Conservation (phyloP, 2,113 vertebrate species). For the Tor tambroides region DNA sequence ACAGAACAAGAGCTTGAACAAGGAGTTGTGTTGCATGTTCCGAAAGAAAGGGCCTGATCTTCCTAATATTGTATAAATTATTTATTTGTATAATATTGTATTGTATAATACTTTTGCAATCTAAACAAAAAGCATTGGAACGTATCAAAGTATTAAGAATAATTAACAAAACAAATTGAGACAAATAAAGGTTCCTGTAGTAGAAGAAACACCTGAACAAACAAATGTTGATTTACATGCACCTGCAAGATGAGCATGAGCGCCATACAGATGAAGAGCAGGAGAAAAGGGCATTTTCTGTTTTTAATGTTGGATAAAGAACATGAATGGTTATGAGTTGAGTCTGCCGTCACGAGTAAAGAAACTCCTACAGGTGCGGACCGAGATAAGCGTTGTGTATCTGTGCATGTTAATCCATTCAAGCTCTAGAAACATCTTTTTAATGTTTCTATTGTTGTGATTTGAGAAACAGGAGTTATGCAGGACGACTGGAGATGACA, state of each 20-base stretch:
- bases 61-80: no score
- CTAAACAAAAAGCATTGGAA: not conserved
- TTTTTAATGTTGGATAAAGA: not conserved
- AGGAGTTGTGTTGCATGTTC: no score
- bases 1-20: no score
- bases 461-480: not conserved
- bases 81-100: no score
- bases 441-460: not conserved
- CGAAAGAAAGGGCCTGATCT: no score
- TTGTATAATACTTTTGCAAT: no score
- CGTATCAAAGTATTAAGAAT: not conserved
- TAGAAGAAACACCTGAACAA: not conserved
- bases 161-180: not conserved
- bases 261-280: no score
- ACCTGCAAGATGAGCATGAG: not conserved
- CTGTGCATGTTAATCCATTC: conserved; percentile 17
- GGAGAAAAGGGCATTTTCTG: not conserved
- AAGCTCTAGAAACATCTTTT: conserved; percentile 14
- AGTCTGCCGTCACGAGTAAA: not conserved
- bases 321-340: not conserved
- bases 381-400: conserved; percentile 39
- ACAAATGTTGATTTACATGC: not conserved
- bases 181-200: not conserved
- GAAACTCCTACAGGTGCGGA: conserved; percentile 26
- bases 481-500: not conserved